phyloP scores from a whole-genome alignment of 2,113 vertebrate genomes.

The Alaudala cheleensis region DNA sequence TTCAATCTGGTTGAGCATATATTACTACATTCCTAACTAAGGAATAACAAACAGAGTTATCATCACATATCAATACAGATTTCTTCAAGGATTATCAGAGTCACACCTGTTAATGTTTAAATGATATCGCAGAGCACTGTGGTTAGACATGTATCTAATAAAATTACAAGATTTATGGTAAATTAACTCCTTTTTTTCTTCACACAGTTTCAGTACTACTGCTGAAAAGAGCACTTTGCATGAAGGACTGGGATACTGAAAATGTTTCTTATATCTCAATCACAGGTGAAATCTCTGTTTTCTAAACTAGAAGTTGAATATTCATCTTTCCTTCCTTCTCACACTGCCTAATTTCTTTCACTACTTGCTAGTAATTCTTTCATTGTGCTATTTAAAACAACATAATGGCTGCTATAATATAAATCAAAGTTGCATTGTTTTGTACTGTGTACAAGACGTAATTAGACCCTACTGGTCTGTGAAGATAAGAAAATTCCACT shows the following conservation, averaged over 20 bases:
- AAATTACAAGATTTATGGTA: not conserved
- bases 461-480: not conserved
- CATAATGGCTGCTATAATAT: not conserved
- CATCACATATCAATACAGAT: not conserved
- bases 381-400: not conserved
- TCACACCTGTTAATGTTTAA: not conserved
- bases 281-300: not conserved
- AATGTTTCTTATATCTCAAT: not conserved
- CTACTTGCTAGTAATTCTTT: not conserved
- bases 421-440: not conserved
- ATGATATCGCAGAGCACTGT: not conserved
- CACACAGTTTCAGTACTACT: not conserved
- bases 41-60: not conserved
- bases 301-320: not conserved
- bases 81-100: not conserved
- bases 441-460: not conserved
- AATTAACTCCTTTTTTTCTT: not conserved
- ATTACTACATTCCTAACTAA: not conserved
- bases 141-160: not conserved
- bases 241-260: not conserved
- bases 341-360: not conserved
- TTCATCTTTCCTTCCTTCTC: not conserved
- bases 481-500: not conserved
- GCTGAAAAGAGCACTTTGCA: not conserved
- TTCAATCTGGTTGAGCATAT: not conserved